Evolutionary conservation across 2,888 invertebrate genomes (phyloP).

Genomic region (Amiota communis): DNA sequence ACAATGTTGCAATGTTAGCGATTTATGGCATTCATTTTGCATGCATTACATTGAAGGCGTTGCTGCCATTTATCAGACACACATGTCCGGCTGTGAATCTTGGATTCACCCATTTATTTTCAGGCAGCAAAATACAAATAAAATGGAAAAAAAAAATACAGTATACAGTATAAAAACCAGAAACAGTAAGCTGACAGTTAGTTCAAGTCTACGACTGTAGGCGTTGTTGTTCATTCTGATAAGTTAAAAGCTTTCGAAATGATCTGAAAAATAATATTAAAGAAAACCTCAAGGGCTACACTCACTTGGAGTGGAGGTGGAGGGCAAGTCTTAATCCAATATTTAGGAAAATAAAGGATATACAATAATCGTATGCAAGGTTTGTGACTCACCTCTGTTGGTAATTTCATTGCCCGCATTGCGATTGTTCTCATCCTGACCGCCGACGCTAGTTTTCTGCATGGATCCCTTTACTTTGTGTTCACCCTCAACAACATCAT

Average conservation of each 20-base stretch:
- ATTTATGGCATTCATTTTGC: slow-evolving; percentile 5
- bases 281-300: too few species aligned
- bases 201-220: slow-evolving; percentile 1
- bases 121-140: too few species aligned
- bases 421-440: slow-evolving; percentile 72
- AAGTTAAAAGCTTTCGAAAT: not conserved
- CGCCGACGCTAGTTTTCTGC: slow-evolving; percentile 44
- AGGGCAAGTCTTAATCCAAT: too few species aligned
- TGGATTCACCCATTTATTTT: not conserved
- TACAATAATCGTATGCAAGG: too few species aligned
- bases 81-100: not conserved
- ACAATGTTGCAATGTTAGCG: slow-evolving; percentile 21
- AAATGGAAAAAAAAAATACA: too few species aligned
- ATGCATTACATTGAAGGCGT: slow-evolving; percentile 7
- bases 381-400: slow-evolving; percentile 66
- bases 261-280: too few species aligned
- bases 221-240: not conserved
- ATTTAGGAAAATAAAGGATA: too few species aligned
- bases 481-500: slow-evolving; percentile 18
- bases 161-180: not conserved
- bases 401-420: slow-evolving; percentile 72
- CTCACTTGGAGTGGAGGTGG: too few species aligned
- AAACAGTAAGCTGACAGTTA: slow-evolving; percentile 10
- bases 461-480: slow-evolving; percentile 51
- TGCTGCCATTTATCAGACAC: slow-evolving; percentile 14